Percentiles rank a stretch among this genome's conserved stretches.
phyloP scores from a whole-genome alignment of 2,797 vertebrate species.

The Crypturellus tataupa region DNA sequence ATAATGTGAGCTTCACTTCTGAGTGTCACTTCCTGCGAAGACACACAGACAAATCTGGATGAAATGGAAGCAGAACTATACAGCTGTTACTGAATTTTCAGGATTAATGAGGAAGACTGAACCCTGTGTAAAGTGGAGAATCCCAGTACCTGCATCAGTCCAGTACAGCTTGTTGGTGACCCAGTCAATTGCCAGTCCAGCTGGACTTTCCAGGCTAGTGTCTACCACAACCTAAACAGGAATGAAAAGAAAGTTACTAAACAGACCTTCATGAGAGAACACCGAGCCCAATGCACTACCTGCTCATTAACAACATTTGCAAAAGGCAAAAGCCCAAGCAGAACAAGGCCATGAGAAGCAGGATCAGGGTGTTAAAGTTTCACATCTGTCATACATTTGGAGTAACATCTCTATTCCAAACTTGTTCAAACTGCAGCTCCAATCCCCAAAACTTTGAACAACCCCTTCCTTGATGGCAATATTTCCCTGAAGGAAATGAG shows the following conservation, averaged over 20 bases:
- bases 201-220: constrained; percentile 97
- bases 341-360: not conserved
- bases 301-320: not conserved
- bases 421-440: not conserved
- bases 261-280: not conserved
- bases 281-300: not conserved
- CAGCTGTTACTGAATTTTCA: not conserved
- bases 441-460: not conserved
- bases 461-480: not conserved
- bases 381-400: not conserved
- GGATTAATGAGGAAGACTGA: not conserved
- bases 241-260: constrained; percentile 37
- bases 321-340: not conserved
- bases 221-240: constrained; percentile 91
- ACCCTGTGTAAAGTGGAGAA: not conserved
- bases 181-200: constrained; percentile 97
- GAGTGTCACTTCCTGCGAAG: not conserved
- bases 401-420: not conserved
- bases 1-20: not conserved
- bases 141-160: constrained; percentile 94
- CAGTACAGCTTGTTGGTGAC: constrained; percentile 96
- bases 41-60: not conserved
- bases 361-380: not conserved
- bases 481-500: not conserved
- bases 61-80: not conserved